These are phyloP conservation scores for Pithys albifrons DNA, from an alignment of 2,113 vertebrate species.

Conservation along the genomic window DNA sequence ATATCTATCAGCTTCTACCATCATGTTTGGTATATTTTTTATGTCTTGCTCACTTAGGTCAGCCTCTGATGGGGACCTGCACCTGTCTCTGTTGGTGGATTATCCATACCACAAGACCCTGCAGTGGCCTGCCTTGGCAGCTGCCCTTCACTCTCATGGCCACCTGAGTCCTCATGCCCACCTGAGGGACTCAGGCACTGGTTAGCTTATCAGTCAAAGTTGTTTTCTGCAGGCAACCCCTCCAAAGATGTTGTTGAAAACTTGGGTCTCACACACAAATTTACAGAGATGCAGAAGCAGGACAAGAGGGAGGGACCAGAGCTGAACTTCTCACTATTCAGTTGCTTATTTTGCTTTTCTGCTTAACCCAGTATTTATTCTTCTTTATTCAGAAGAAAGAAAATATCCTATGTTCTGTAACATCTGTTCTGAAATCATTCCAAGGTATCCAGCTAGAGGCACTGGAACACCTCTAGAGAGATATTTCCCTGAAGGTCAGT, in stretches of 20 bases:
- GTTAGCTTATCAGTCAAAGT: not conserved
- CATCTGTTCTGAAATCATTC: not conserved
- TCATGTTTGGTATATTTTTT: not conserved
- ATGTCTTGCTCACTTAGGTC: not conserved
- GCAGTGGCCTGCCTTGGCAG: not conserved
- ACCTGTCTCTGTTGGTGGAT: not conserved
- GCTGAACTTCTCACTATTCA: rapidly evolving
- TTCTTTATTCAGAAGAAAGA: not conserved
- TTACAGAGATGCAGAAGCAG: not conserved
- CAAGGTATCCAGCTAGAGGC: not conserved
- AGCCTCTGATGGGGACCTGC: not conserved
- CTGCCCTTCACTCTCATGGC: rapidly evolving
- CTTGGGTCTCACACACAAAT: not conserved
- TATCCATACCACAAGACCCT: rapidly evolving
- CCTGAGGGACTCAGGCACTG: not conserved
- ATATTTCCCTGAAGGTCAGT: not conserved
- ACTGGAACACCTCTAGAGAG: not conserved
- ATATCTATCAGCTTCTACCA: not conserved
- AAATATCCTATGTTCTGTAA: not conserved
- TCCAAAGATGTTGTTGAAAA: not conserved
- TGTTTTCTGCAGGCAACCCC: not conserved
- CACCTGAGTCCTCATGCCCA: not conserved
- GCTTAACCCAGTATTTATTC: not conserved
- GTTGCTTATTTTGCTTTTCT: not conserved
- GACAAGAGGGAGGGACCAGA: not conserved